Percentiles rank a stretch among this genome's conserved stretches.
These are phyloP conservation scores for Martes martes DNA, from an alignment of 2,113 vertebrate genomes.

Conservation along the genomic window DNA sequence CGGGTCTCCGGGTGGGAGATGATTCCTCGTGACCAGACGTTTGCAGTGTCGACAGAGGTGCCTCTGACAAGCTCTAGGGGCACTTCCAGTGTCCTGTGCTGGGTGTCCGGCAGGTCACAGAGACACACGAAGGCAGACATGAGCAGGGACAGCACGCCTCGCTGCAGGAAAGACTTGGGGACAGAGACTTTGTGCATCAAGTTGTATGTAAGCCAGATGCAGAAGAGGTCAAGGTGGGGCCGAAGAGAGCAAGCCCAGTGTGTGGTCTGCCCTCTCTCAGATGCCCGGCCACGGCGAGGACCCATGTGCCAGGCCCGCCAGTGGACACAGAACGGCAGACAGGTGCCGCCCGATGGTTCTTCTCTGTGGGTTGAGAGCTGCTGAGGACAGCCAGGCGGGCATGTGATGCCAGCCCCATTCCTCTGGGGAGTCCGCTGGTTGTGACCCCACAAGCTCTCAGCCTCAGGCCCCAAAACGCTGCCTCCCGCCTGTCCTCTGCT, in stretches of 20 bases:
- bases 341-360: no score
- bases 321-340: not conserved
- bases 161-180: fast-evolving
- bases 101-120: not conserved
- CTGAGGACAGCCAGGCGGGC: not conserved
- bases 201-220: not conserved
- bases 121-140: not conserved
- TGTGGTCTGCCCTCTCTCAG: not conserved
- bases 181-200: slow-evolving; percentile 45
- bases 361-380: not conserved
- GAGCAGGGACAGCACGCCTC: slow-evolving; percentile 28
- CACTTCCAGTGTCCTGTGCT: not conserved
- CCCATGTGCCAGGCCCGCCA: no score
- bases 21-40: not conserved
- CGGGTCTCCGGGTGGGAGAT: not conserved
- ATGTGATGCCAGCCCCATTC: not conserved
- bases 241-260: not conserved
- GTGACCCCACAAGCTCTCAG: fast-evolving
- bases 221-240: not conserved
- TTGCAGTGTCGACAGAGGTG: not conserved
- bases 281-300: no score
- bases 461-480: not conserved
- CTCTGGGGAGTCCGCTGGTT: not conserved
- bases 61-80: fast-evolving
- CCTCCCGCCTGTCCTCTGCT: not conserved